Evolutionary conservation across 2,113 vertebrate species (phyloP).

Genomic region (Alectura lathami): DNA sequence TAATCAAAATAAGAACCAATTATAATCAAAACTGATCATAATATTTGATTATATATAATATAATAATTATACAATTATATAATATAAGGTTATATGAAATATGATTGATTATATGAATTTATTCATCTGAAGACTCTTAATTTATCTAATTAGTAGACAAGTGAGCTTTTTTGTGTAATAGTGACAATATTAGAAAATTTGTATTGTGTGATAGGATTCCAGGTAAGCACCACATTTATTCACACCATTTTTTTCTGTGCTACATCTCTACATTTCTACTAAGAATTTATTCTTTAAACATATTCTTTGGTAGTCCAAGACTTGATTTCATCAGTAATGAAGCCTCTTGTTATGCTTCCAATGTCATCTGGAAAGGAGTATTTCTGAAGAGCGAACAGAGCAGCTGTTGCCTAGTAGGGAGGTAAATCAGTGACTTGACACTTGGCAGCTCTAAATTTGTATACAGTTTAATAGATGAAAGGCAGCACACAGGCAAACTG

Average conservation of each 20-base stretch:
- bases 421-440: not conserved
- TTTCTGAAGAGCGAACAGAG: conserved; percentile 32
- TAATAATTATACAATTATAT: no score
- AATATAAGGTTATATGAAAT: no score
- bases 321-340: conserved; percentile 37
- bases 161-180: not conserved
- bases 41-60: no score
- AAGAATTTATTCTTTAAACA: not conserved
- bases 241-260: not conserved
- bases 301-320: not conserved
- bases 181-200: not conserved
- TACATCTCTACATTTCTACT: not conserved
- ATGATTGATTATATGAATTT: no score
- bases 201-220: not conserved
- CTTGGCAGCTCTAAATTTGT: conserved; percentile 32
- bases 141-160: not conserved
- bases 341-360: not conserved
- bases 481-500: not conserved
- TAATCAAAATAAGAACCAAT: no score
- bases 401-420: conserved; percentile 27
- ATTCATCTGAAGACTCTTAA: not conserved
- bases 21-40: no score
- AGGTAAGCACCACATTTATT: not conserved
- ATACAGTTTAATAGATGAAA: conserved; percentile 28
- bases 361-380: conserved; percentile 33